These are phyloP conservation scores for Drosophila orosa DNA, from an alignment of 1,140 invertebrate species.

Conservation along the genomic window DNA sequence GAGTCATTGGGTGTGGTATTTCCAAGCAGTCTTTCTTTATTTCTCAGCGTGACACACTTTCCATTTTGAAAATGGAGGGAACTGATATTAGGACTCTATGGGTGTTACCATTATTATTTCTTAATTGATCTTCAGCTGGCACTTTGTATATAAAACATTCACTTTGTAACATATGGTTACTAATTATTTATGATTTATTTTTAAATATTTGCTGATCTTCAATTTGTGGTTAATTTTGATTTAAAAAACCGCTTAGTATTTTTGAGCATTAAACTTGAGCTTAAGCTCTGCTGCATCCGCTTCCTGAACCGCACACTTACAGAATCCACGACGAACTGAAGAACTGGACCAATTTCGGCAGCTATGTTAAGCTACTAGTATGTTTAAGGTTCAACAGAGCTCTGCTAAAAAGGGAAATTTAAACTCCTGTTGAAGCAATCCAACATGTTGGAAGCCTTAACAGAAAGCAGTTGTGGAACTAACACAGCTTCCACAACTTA, in stretches of 20 bases:
- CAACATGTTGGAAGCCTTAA: slow-evolving; percentile 15
- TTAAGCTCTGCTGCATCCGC: slow-evolving; percentile 11
- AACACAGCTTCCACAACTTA: slow-evolving; percentile 7
- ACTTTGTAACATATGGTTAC: background rate
- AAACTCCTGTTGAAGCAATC: background rate
- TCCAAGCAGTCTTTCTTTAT: background rate
- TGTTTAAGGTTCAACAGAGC: slow-evolving; percentile 28
- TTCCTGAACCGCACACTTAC: slow-evolving; percentile 40
- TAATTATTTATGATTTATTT: background rate
- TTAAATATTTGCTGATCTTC: background rate
- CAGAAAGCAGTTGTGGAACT: slow-evolving; percentile 12
- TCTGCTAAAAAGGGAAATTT: slow-evolving; percentile 17
- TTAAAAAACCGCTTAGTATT: background rate
- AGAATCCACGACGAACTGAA: slow-evolving; percentile 54
- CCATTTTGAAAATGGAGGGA: slow-evolving; percentile 21
- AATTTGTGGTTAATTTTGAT: background rate
- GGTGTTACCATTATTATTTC: background rate
- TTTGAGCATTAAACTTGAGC: background rate
- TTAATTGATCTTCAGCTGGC: background rate
- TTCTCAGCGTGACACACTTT: background rate
- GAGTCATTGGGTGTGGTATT: slow-evolving; percentile 36
- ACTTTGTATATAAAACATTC: background rate
- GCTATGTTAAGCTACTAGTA: slow-evolving; percentile 11
- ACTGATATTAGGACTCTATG: background rate
- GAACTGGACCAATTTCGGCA: slow-evolving; percentile 21